Evolutionary conservation across 1,140 invertebrate species (phyloP).

Genomic region (Drosophila lowei): DNA sequence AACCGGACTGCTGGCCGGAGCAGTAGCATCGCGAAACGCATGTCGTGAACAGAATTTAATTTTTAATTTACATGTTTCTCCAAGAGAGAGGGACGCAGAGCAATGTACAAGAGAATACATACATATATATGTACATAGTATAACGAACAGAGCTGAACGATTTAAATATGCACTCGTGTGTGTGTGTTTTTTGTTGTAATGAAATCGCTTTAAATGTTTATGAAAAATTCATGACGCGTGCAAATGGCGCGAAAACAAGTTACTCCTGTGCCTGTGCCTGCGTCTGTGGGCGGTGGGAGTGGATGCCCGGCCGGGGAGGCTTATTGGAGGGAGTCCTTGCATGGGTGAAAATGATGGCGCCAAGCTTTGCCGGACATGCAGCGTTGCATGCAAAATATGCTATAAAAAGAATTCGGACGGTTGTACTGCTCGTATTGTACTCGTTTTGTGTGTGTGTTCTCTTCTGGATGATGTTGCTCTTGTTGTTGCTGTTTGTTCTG

Average conservation of each 20-base stretch:
- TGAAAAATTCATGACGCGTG: slow-evolving; percentile 81
- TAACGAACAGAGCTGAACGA: slow-evolving; percentile 10
- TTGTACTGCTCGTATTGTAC: slow-evolving; percentile 34
- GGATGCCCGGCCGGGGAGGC: slow-evolving; percentile 20
- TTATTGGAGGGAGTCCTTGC: slow-evolving; percentile 36
- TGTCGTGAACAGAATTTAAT: slow-evolving; percentile 71
- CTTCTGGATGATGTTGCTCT: slow-evolving; percentile 14
- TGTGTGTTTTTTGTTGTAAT: slow-evolving; percentile 54
- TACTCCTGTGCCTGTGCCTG: slow-evolving; percentile 35
- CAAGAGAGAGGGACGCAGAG: neutral
- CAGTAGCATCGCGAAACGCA: slow-evolving; percentile 56
- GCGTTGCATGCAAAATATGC: slow-evolving; percentile 79
- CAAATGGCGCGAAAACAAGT: slow-evolving; percentile 82
- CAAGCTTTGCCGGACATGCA: slow-evolving; percentile 73
- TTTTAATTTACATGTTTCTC: slow-evolving; percentile 64
- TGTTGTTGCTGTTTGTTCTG: slow-evolving; percentile 21
- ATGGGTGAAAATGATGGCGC: slow-evolving; percentile 77
- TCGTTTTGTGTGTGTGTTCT: slow-evolving; percentile 14
- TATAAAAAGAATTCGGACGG: slow-evolving; percentile 73
- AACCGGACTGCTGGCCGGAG: slow-evolving; percentile 25
- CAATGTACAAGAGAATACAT: neutral
- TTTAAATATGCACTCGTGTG: slow-evolving; percentile 29
- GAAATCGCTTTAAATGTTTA: slow-evolving; percentile 81
- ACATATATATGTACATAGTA: neutral
- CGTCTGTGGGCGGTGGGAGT: slow-evolving; percentile 10